Evolutionary conservation across 2,888 invertebrate species (phyloP), one percentile per base, ranked within the genome.

Genomic region (Epinotia nisella): DNA sequence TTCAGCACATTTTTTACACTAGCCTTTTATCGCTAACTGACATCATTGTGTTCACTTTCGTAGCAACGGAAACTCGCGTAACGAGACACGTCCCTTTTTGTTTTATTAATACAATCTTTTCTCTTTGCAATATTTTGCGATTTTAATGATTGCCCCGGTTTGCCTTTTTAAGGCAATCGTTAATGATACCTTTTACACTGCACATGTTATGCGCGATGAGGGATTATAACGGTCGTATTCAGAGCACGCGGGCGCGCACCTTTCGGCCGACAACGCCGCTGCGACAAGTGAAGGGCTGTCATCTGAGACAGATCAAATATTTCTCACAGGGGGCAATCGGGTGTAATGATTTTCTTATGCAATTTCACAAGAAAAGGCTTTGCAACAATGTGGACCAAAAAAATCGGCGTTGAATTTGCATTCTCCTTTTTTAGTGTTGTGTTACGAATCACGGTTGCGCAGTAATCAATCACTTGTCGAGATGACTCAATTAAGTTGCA

Each of bases 181-280:
- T 93, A 93, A 93, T 92, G 91, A 93, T 90, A 90, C 89, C 87
- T 91, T 90, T 92, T 92, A 88, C 90, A 88, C 90, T 86, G 85
- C 85, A 88, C 88, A 86, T 88, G 90, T 86, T 87, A 86, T 85
- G 84, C 85, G 85, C 85, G 90, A 90, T 89, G 92, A 89, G 88
- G 90, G 90, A 91, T 91, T 90, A 89, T 91, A 91, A 90, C 91
- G 91, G 91, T 86, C 80, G 77, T 83, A 84, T 88, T 88, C 87
- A 81, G 83, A 83, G 76, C 80, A 78, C 78, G 77, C 86, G 78
- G 82, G 83, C 82, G 81, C 62, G 78, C 84, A 83, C 84, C 83
- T 87, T 86, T 87, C 83, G 81, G 79, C 82, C 79, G 80, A 77
- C 79, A 74, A 80, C 77, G 76, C 29, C 29, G n/a, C 9, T 78